These are phyloP conservation scores for Habropoda laboriosa DNA, from an alignment of 1,140 invertebrate genomes.

Conservation along the genomic window DNA sequence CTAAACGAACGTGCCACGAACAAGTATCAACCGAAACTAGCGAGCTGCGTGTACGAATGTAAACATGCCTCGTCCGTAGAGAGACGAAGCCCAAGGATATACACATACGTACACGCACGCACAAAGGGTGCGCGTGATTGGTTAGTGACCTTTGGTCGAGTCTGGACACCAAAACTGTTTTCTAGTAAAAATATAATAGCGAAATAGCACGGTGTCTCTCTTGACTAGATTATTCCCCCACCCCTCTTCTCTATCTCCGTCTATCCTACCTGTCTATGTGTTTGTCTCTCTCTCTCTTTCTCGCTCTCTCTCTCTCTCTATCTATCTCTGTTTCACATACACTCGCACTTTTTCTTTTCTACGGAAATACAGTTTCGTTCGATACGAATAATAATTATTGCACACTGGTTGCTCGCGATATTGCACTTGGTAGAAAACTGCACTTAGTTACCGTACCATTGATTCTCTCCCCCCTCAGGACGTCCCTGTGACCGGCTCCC, in stretches of 20 bases:
- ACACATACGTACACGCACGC: too few species aligned
- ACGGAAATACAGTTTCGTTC: constrained; percentile 1
- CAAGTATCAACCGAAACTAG: too few species aligned
- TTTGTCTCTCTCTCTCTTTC: background rate
- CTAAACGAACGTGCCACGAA: too few species aligned
- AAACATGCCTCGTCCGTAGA: constrained; percentile 26
- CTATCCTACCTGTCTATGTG: background rate
- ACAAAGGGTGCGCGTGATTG: background rate
- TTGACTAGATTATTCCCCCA: constrained; percentile 38
- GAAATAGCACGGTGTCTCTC: background rate
- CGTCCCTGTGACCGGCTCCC: background rate
- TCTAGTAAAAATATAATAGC: constrained; percentile 1
- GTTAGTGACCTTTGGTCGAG: background rate
- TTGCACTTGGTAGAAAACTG: constrained; percentile 35
- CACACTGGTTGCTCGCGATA: constrained; percentile 23
- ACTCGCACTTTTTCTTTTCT: background rate
- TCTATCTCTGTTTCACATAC: too few species aligned
- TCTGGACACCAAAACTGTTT: background rate
- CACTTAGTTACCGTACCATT: background rate
- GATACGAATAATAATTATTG: constrained; percentile 17
- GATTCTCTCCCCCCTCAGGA: background rate
- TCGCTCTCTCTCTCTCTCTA: background rate
- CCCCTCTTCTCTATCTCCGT: background rate
- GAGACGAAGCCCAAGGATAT: constrained; percentile 25
- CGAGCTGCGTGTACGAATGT: too few species aligned